Conservation (phyloP, 2,888 invertebrate species). For the Cinara cedri region DNA sequence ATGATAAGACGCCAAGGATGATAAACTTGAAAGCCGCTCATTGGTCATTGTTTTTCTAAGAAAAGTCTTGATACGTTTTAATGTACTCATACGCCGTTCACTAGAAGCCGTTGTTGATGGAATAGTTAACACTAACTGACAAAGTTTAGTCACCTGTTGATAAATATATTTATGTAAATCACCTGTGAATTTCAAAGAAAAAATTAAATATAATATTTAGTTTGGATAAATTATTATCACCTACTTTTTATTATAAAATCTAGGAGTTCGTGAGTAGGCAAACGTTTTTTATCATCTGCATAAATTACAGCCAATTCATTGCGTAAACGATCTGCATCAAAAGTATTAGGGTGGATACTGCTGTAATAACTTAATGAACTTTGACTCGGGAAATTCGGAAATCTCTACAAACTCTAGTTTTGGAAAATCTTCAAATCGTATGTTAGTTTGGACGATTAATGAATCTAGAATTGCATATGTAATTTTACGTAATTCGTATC, state of each 20-base stretch:
- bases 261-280: conserved; percentile 25
- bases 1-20: not conserved
- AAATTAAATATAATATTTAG: not conserved
- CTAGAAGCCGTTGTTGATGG: conserved; percentile 5
- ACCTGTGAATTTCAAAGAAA: not conserved
- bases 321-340: conserved; percentile 16
- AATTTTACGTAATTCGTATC: too few relatives aligned
- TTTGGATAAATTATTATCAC: not conserved
- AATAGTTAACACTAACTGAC: conserved; percentile 27
- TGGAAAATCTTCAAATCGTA: conserved; percentile 36
- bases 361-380: not conserved
- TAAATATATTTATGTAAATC: conserved; percentile 13
- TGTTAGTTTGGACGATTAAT: conserved; percentile 21
- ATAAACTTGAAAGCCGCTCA: conserved; percentile 28
- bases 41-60: conserved; percentile 34
- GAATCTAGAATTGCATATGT: conserved; percentile 34
- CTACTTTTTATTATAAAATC: conserved; percentile 28
- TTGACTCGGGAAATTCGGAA: not conserved
- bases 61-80: conserved; percentile 29
- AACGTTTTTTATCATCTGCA: conserved; percentile 14
- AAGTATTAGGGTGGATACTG: conserved; percentile 31
- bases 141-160: conserved; percentile 9
- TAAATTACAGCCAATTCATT: conserved; percentile 26
- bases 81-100: conserved; percentile 26
- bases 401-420: conserved; percentile 38